A percentile compares a stretch with the other conserved stretches of the same genome.
Evolutionary conservation across 2,888 invertebrate species (phyloP).

Genomic region (Archips crataeganus): DNA sequence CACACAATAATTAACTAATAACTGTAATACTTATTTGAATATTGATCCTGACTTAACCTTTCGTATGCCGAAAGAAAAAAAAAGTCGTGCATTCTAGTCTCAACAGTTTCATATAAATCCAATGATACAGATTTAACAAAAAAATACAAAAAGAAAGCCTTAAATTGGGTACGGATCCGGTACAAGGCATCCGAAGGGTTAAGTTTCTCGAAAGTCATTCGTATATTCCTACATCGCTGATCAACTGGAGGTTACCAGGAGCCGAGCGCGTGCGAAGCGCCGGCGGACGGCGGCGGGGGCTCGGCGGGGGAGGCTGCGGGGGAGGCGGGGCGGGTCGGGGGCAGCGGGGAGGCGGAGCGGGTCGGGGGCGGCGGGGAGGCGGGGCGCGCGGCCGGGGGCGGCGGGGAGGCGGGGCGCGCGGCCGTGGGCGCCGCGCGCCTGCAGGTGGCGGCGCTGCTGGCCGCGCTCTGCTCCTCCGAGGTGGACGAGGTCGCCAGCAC

Average conservation of each 20-base stretch:
- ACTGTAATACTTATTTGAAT: no score
- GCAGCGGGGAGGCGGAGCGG: not conserved
- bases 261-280: conserved; percentile 28
- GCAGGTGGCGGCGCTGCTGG: conserved; percentile 92
- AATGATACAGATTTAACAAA: no score
- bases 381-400: not conserved
- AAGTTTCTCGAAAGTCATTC: no score
- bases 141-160: no score
- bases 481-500: conserved; percentile 90
- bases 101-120: no score
- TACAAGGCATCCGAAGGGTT: no score
- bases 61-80: no score
- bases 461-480: conserved; percentile 90
- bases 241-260: not conserved
- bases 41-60: no score
- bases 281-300: conserved; percentile 24
- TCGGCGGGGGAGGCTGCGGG: conserved; percentile 14
- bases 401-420: not conserved
- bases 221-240: no score
- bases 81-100: no score
- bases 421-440: conserved; percentile 91
- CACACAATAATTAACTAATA: no score
- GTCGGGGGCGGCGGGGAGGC: not conserved
- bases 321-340: conserved; percentile 9
- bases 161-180: no score